Evolutionary conservation across 2,113 vertebrate species (phyloP).

Genomic region (Thomomys bottae): DNA sequence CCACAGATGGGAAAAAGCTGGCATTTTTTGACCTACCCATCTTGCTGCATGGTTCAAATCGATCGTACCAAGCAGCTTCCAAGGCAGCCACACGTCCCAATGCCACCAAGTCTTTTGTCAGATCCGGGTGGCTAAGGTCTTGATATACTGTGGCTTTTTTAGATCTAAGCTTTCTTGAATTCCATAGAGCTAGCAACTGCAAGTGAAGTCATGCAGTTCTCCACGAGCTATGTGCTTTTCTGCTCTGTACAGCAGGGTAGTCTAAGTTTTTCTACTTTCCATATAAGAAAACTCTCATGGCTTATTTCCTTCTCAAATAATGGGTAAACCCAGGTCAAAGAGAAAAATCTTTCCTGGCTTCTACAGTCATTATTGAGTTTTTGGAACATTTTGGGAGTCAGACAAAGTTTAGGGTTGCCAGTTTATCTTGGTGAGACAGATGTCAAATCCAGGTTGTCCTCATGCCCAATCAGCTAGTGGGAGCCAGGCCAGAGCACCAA

Average conservation of each 20-base stretch:
- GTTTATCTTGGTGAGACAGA: conserved; percentile 71
- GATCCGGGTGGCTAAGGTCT: background rate
- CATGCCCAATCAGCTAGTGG: conserved; percentile 40
- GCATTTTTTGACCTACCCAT: background rate
- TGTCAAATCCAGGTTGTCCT: conserved; percentile 65
- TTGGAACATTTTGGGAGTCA: conserved; percentile 39
- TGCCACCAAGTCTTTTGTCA: background rate
- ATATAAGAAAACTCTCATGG: background rate
- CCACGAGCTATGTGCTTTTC: background rate
- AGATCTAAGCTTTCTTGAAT: background rate
- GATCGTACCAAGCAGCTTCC: background rate
- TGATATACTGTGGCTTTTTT: background rate
- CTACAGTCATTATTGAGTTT: background rate
- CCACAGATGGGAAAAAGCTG: background rate
- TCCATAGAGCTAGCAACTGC: background rate
- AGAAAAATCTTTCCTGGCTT: background rate
- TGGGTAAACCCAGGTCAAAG: background rate
- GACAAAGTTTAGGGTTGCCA: conserved; percentile 46
- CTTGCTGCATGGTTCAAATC: background rate
- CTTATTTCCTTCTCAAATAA: conserved; percentile 10
- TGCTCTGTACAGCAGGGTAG: background rate
- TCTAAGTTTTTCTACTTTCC: background rate
- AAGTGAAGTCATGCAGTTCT: background rate
- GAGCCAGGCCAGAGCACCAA: conserved; percentile 59
- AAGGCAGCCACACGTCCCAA: background rate